Percentiles rank a stretch among this genome's conserved stretches.
These are phyloP conservation scores for Oreochromis tanganicae DNA, from an alignment of 2,113 vertebrate genomes.

Conservation along the genomic window DNA sequence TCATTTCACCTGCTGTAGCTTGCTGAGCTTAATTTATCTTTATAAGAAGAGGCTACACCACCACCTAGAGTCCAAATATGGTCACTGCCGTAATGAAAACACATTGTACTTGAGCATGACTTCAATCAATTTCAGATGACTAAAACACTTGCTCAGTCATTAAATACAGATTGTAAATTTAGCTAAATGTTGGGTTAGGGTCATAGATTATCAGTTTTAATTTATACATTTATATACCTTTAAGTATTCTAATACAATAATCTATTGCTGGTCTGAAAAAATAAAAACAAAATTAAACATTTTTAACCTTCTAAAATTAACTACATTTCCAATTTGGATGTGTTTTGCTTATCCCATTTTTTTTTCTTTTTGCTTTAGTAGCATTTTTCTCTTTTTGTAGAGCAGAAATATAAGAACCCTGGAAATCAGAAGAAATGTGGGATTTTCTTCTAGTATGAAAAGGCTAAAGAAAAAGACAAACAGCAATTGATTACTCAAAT, in stretches of 20 bases:
- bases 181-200: neutral
- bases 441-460: neutral
- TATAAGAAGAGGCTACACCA: neutral
- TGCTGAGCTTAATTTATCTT: neutral
- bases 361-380: neutral
- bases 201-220: neutral
- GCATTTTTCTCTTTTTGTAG: neutral
- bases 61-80: neutral
- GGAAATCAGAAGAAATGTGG: neutral
- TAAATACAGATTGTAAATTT: neutral
- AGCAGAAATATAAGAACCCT: neutral
- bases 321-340: neutral
- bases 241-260: neutral
- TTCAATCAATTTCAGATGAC: neutral
- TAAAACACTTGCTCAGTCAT: neutral
- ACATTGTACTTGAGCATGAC: neutral
- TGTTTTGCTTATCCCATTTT: neutral
- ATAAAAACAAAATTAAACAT: neutral
- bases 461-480: neutral
- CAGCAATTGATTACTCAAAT: neutral
- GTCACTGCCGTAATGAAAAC: fast-evolving
- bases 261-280: neutral
- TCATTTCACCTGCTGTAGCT: neutral
- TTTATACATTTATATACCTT: neutral
- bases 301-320: neutral